phyloP scores from a whole-genome alignment of 2,113 vertebrate genomes.

The Antennarius striatus region DNA sequence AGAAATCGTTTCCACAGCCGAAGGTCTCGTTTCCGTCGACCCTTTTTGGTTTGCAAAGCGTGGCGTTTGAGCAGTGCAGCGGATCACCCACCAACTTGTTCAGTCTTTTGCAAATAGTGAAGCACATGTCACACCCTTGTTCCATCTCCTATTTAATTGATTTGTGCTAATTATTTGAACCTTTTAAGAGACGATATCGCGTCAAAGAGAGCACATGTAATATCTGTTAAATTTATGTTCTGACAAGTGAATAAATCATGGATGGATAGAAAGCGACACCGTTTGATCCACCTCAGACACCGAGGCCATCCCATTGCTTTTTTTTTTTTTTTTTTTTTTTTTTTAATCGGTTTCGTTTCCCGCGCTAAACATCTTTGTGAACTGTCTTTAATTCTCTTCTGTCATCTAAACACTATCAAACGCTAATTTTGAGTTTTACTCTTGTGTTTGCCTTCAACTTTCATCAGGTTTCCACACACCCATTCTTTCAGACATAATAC shows the following conservation, averaged over 20 bases:
- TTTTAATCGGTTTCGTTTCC: conserved; percentile 14
- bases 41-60: conserved; percentile 32
- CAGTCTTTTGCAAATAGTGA: conserved; percentile 52
- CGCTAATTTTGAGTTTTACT: conserved; percentile 52
- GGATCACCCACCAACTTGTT: conserved; percentile 48
- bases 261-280: conserved; percentile 44
- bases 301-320: conserved; percentile 33
- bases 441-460: conserved; percentile 71
- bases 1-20: conserved; percentile 41
- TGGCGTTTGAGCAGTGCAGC: conserved; percentile 44
- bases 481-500: conserved; percentile 73
- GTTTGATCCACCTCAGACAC: conserved; percentile 45
- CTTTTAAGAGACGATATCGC: conserved; percentile 22
- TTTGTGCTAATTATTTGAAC: conserved; percentile 47
- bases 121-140: conserved; percentile 61
- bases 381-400: conserved; percentile 45
- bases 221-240: conserved; percentile 47
- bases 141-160: conserved; percentile 35
- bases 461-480: conserved; percentile 65
- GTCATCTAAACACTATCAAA: conserved; percentile 60
- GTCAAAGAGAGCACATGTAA: conserved; percentile 64
- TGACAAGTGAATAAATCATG: conserved; percentile 37
- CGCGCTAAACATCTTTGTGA: conserved; percentile 32
- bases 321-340: background rate
- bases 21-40: conserved; percentile 35